Percentiles rank a stretch among this genome's conserved stretches.
These are phyloP conservation scores for Melanotaenia duboulayi DNA, from an alignment of 2,113 vertebrate genomes.

Conservation along the genomic window DNA sequence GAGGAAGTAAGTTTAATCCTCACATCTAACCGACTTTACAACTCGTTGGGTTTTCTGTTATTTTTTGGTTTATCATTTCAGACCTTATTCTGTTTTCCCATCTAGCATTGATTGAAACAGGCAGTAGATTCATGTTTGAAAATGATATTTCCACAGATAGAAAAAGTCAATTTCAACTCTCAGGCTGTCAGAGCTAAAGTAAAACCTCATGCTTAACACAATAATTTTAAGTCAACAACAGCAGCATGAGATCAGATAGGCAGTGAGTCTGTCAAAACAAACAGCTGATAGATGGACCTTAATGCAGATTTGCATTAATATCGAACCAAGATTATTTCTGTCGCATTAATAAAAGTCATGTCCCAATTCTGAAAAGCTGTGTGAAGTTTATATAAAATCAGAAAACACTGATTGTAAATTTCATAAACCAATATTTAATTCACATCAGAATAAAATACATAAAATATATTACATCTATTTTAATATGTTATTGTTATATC, in stretches of 20 bases:
- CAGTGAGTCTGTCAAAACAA: conserved; percentile 56
- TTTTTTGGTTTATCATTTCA: neutral
- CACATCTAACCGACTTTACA: conserved; percentile 7
- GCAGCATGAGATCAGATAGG: conserved; percentile 48
- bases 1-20: conserved; percentile 25
- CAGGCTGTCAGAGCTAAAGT: conserved; percentile 37
- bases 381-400: too few relatives aligned
- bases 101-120: neutral
- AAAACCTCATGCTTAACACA: conserved; percentile 59
- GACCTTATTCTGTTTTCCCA: neutral
- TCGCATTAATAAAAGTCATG: neutral
- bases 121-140: conserved; percentile 20
- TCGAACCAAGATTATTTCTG: conserved; percentile 24
- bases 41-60: neutral
- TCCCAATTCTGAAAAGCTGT: too few relatives aligned
- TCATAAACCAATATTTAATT: too few relatives aligned
- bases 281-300: conserved; percentile 53
- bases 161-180: conserved; percentile 34
- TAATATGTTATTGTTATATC: too few relatives aligned
- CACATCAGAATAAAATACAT: too few relatives aligned
- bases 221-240: conserved; percentile 57
- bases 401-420: too few relatives aligned
- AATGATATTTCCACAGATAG: neutral
- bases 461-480: too few relatives aligned
- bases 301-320: conserved; percentile 32